A percentile compares a stretch with the other conserved stretches of the same genome.
phyloP scores from a whole-genome alignment of 2,888 invertebrate species.

The Rosalia funebris region DNA sequence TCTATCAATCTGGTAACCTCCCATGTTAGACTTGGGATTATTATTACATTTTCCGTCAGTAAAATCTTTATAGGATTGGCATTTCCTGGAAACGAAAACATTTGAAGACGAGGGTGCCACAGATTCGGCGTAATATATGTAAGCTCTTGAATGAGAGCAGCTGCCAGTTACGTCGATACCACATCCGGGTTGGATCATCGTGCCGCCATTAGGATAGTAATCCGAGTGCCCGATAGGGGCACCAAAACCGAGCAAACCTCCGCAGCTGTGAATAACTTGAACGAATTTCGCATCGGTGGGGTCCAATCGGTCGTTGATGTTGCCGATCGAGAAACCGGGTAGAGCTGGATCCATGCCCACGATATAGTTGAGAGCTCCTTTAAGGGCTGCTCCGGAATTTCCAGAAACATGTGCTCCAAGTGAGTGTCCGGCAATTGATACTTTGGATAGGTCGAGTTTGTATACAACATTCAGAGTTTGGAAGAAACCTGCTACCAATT shows the following conservation, averaged over 20 bases:
- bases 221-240: conserved; percentile 50
- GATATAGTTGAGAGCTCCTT: conserved; percentile 49
- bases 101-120: not conserved
- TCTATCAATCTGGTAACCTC: conserved; percentile 33
- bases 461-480: conserved; percentile 20
- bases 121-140: conserved; percentile 62
- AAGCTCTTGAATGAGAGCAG: conserved; percentile 65
- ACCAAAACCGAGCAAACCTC: conserved; percentile 41
- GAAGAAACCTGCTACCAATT: conserved; percentile 2
- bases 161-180: conserved; percentile 51
- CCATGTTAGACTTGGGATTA: conserved; percentile 37
- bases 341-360: conserved; percentile 58
- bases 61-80: conserved; percentile 30
- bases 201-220: conserved; percentile 52
- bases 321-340: conserved; percentile 48
- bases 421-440: conserved; percentile 43
- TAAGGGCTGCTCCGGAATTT: conserved; percentile 38
- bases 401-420: conserved; percentile 57
- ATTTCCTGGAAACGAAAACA: conserved; percentile 2
- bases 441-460: conserved; percentile 25
- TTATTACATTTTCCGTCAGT: conserved; percentile 31
- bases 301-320: conserved; percentile 53
- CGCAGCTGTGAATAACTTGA: conserved; percentile 57
- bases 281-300: conserved; percentile 55
- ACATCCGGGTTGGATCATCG: conserved; percentile 52